Base-by-base conservation (phyloP, 2,797 vertebrate species). In the Pipistrellus nathusii region DNA sequence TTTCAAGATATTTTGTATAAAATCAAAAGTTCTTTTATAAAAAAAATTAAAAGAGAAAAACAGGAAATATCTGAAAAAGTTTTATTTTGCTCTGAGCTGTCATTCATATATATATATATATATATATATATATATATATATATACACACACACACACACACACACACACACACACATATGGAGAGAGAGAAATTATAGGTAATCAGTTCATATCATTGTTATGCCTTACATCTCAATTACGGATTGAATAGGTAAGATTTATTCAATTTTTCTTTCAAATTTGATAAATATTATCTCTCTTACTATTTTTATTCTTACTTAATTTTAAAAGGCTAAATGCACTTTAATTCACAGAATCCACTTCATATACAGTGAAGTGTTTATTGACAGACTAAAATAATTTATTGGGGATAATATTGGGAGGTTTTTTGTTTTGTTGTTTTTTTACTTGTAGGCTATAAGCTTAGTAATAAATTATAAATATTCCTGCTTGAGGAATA, bases 141-240 rank as follows among this genome's bases (percentile, higher is more conserved):
- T 53, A 53, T 53, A n/a, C n/a, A n/a, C n/a, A n/a, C n/a, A n/a
- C n/a, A n/a, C n/a, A n/a, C n/a, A n/a, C n/a, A n/a, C n/a, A n/a
- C n/a, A n/a, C n/a, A n/a, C n/a, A n/a, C n/a, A n/a, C n/a, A n/a
- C n/a, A n/a, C n/a, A n/a, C n/a, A 53, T 53, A 53, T 53, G 14
- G 18, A 53, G 51, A 53, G 51, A 53, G 53, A 53, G 18, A 53
- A 21, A 53, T 53, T 53, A 53, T 53, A 53, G 8, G 21, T 2
- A 68, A 62, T 53, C 81, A 80, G 76, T 85, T 93, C 46, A 84
- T 68, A 59, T 62, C 0, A 73, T 75, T 87, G 69, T 80, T 90
- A 66, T 91, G 20, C 6, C 27, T 88, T 59, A 27, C 0, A 27
- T 73, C 12, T 84, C 8, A 88, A 59, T 9, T n/a, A 84, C 32